Conservation (phyloP, 2,797 vertebrate species). For the Psittacula echo region DNA sequence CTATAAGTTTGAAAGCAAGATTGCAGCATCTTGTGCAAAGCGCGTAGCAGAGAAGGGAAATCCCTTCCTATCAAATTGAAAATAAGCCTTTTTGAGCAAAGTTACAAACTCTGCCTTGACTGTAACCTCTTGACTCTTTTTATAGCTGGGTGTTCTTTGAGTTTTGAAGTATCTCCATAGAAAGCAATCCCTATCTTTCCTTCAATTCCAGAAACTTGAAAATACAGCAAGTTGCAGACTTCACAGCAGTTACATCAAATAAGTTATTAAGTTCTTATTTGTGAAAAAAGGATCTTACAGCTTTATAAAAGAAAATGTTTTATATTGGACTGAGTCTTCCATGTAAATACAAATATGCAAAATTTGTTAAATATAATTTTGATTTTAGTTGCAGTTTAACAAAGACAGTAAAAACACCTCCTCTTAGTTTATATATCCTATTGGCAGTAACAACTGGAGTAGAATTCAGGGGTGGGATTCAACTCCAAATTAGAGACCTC, state of each 20-base stretch:
- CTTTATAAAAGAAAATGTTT: not conserved
- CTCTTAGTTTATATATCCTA: not conserved
- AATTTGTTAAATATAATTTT: not conserved
- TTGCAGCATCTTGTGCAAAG: not conserved
- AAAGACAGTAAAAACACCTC: not conserved
- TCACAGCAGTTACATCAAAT: not conserved
- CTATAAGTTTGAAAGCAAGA: not conserved
- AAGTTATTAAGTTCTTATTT: not conserved
- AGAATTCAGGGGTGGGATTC: not conserved
- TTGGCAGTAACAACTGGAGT: not conserved
- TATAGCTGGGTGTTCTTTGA: not conserved
- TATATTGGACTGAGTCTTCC: not conserved
- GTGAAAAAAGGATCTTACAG: too few relatives aligned
- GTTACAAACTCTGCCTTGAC: not conserved
- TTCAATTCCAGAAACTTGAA: not conserved
- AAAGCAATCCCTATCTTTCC: not conserved
- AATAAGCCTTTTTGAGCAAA: not conserved
- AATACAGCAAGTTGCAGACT: not conserved
- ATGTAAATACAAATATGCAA: not conserved
- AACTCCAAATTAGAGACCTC: not conserved
- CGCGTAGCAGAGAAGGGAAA: not conserved
- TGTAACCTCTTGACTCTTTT: not conserved
- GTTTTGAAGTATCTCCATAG: not conserved
- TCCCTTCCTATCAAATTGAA: not conserved
- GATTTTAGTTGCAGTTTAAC: not conserved